These are phyloP conservation scores for Lagopus leucura DNA, from an alignment of 2,113 vertebrate genomes.

Conservation along the genomic window DNA sequence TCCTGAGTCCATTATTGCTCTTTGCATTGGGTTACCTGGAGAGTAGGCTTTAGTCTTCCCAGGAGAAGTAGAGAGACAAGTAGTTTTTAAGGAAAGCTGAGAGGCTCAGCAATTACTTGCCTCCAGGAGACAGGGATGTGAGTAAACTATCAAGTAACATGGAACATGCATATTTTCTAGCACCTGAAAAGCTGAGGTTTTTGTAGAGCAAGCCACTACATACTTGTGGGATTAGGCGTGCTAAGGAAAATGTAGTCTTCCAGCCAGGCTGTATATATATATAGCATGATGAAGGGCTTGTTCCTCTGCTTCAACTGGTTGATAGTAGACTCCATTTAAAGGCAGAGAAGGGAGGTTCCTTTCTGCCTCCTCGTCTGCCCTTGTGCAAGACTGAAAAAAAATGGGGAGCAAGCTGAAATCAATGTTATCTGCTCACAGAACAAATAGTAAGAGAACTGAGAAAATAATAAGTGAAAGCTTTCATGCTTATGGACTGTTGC, in stretches of 20 bases:
- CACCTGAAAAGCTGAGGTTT: conserved; percentile 67
- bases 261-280: not conserved
- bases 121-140: conserved; percentile 35
- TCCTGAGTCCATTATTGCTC: not conserved
- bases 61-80: not conserved
- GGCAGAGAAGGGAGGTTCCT: conserved; percentile 24
- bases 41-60: not conserved
- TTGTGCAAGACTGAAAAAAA: conserved; percentile 42
- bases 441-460: conserved; percentile 21
- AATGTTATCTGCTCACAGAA: conserved; percentile 36
- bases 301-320: conserved; percentile 1
- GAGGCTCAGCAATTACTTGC: not conserved
- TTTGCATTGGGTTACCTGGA: not conserved
- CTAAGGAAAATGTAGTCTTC: conserved; percentile 38
- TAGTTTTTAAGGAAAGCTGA: not conserved
- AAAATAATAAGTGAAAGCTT: not conserved
- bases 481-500: not conserved
- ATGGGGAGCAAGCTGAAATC: conserved; percentile 12
- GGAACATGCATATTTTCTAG: conserved; percentile 31
- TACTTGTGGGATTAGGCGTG: conserved; percentile 63
- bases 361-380: not conserved
- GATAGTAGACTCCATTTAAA: not conserved
- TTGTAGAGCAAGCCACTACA: conserved; percentile 49
- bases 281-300: conserved; percentile 43
- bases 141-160: conserved; percentile 43